These are phyloP conservation scores for Hydrozoanthus gracilis DNA, from an alignment of 92 coral and sea anemone genomes.

Conservation along the genomic window DNA sequence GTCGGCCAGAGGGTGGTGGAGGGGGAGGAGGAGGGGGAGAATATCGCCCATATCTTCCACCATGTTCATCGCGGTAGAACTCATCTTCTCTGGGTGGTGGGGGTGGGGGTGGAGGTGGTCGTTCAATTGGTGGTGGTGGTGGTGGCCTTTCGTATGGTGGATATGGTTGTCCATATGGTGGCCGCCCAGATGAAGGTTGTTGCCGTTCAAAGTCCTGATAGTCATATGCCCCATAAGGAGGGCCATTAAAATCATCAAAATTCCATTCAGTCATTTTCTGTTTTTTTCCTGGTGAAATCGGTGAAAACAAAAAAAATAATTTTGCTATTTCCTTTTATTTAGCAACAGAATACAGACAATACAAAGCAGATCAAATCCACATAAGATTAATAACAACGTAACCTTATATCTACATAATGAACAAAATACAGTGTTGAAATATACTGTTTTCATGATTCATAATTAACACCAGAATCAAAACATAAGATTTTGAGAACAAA, in stretches of 20 bases:
- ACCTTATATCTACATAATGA: too few relatives aligned
- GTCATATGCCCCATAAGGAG: neutral
- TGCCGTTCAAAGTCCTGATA: constrained; percentile 17
- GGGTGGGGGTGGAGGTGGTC: constrained; percentile 35
- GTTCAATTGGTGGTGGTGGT: constrained; percentile 10
- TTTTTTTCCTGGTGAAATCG: neutral
- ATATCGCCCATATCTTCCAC: constrained; percentile 13
- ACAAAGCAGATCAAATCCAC: too few relatives aligned
- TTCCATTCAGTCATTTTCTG: constrained; percentile 13
- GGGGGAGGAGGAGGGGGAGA: constrained; percentile 46
- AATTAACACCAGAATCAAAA: too few relatives aligned
- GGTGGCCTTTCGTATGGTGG: neutral
- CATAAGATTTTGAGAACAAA: too few relatives aligned
- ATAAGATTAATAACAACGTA: too few relatives aligned
- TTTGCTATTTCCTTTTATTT: too few relatives aligned
- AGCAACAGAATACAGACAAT: too few relatives aligned
- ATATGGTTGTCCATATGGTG: neutral
- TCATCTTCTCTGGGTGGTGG: neutral
- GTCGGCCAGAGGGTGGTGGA: constrained; percentile 38
- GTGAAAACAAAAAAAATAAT: neutral
- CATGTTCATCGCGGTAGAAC: neutral
- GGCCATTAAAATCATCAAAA: neutral
- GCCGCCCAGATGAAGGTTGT: neutral
- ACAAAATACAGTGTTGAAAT: too few relatives aligned
- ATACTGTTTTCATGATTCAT: too few relatives aligned